Evolutionary conservation across 2,113 vertebrate species (phyloP).

Genomic region (Chaetops frenatus): DNA sequence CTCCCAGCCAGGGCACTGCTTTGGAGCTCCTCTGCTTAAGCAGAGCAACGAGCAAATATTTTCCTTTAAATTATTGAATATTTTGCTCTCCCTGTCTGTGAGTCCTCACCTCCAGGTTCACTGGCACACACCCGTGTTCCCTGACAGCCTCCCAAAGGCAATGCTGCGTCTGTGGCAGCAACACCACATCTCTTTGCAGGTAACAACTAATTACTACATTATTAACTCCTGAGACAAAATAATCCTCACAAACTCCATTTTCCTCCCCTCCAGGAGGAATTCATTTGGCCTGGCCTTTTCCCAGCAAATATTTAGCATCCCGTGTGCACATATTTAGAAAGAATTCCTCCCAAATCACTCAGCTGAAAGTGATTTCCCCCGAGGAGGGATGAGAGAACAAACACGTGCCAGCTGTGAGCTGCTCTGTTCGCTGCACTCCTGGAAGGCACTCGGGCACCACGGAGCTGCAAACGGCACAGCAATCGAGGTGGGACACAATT

Average conservation of each 20-base stretch:
- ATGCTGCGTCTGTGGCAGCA: neutral
- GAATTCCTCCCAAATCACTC: neutral
- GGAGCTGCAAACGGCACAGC: neutral
- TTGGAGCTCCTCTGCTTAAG: neutral
- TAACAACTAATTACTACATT: neutral
- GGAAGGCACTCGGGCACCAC: neutral
- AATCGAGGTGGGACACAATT: neutral
- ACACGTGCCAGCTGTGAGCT: neutral
- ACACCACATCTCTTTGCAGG: rapidly evolving
- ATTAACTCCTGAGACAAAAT: neutral
- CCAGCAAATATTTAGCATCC: neutral
- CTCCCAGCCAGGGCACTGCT: neutral
- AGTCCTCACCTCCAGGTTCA: neutral
- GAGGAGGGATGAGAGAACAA: neutral
- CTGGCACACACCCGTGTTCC: rapidly evolving
- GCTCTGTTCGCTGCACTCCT: neutral
- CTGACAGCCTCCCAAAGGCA: neutral
- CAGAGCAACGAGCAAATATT: neutral
- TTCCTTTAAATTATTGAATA: neutral
- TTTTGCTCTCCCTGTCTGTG: neutral
- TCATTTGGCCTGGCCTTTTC: neutral
- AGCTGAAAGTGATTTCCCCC: neutral
- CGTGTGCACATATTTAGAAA: neutral
- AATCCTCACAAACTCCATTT: neutral
- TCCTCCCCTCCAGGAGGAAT: neutral